Evolutionary conservation across 2,888 invertebrate genomes (phyloP), one percentile per base, ranked within the genome.

Genomic region (Hirtodrosophila alboralis): DNA sequence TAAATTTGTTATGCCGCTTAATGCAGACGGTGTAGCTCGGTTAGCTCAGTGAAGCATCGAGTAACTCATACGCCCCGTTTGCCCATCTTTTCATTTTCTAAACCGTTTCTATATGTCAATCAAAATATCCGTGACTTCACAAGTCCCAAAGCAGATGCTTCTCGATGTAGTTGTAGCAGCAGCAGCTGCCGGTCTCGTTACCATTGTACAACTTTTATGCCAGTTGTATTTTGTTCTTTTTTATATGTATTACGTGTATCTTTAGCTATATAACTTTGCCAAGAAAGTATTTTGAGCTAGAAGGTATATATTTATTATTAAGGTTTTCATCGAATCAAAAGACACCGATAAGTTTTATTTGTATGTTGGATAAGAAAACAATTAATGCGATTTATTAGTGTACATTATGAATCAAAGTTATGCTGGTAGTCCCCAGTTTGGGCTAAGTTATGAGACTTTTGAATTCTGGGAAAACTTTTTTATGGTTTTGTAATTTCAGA

Each of bases 121-220:
- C 62, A 28, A 47, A 31, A 47, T 34, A 27, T 44, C 21, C 5
- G 8, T 28, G 10, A 33, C 13, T 41, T 28, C 8, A 4, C n/a
- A 26, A 23, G 27, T 44, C 26, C 10, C 26, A 7, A 9, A 14
- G 43, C 16, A 14, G 31, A 31, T 40, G 31, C 36, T 14, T 13
- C 5, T 47, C 27, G 23, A 13, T 44, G 41, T 28, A 16, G n/a
- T 30, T 14, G 34, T 10, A 28, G 31, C n/a, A 10, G 21, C 13
- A 36, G 28, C 53, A 51, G 57, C 34, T 53, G 52, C 48, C 49
- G 37, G 36, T 44, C 51, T 40, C 23, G 45, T 54, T 59, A 77
- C 31, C 73, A 59, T 62, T 76, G 74, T 73, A 59, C 47, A 77
- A 74, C 74, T 74, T 77, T 73, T 62, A 72, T 67, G 73, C 49